These are phyloP conservation scores for Plectropomus leopardus DNA, from an alignment of 2,113 vertebrate species.

Conservation along the genomic window DNA sequence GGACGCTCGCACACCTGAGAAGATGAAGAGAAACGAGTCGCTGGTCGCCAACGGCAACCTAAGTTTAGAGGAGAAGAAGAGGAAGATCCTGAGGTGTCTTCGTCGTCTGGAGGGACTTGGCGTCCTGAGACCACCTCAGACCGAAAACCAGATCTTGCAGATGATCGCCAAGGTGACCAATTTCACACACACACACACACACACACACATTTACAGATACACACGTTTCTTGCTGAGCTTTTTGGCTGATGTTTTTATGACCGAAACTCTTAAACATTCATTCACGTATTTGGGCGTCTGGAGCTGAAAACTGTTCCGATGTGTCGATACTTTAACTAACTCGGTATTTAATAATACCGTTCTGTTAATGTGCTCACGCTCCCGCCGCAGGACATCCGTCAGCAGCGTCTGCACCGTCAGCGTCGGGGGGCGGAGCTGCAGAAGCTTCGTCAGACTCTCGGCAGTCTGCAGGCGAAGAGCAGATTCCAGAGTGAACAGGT, in stretches of 20 bases:
- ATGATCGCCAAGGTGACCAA: conserved; percentile 90
- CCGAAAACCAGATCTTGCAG: conserved; percentile 85
- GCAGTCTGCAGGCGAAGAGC: conserved; percentile 87
- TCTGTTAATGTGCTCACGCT: neutral
- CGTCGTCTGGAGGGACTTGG: conserved; percentile 88
- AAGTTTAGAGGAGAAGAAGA: conserved; percentile 91
- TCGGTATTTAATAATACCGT: too few species aligned
- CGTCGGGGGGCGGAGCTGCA: conserved; percentile 88
- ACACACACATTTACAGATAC: neutral
- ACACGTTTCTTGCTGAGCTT: too few species aligned
- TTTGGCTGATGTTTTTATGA: too few species aligned
- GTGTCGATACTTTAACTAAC: too few species aligned
- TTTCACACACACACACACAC: neutral
- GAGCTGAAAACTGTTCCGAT: neutral
- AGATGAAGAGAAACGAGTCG: conserved; percentile 82
- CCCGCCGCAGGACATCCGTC: conserved; percentile 88
- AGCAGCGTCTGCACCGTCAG: conserved; percentile 89
- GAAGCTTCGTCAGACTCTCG: conserved; percentile 87
- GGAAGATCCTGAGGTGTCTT: conserved; percentile 88
- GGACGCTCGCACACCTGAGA: conserved; percentile 84
- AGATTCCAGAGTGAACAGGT: conserved; percentile 91
- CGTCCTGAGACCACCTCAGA: conserved; percentile 73
- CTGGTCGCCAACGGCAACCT: conserved; percentile 83
- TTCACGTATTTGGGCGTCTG: too few species aligned
- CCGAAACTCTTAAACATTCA: too few species aligned